Evolutionary conservation across 53 echinoderm and acorn worm species (phyloP).

Genomic region (Temnopleurus reevesii): DNA sequence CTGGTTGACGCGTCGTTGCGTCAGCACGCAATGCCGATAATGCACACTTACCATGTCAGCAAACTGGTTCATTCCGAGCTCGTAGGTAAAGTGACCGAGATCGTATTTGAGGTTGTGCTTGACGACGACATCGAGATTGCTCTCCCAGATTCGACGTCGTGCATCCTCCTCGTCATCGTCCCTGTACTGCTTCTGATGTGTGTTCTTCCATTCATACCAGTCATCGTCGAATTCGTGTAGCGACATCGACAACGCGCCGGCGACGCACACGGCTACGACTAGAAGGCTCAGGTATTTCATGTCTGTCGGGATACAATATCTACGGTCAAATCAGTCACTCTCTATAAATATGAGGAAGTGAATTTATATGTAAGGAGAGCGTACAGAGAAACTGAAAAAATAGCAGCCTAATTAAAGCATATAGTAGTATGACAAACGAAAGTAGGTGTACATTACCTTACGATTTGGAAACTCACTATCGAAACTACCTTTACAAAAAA

Average conservation of each 20-base stretch:
- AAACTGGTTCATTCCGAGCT: conserved; percentile 63
- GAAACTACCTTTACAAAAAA: too few species aligned
- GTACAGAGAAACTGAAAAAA: too few species aligned
- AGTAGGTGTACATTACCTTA: too few species aligned
- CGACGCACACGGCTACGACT: conserved; percentile 23
- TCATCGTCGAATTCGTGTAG: conserved; percentile 31
- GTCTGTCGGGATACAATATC: too few species aligned
- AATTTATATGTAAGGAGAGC: too few species aligned
- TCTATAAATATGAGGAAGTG: too few species aligned
- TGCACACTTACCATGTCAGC: conserved; percentile 67
- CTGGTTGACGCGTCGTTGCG: too few species aligned
- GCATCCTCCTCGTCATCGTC: conserved; percentile 42
- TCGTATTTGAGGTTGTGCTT: conserved; percentile 63
- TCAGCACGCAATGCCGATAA: too few species aligned
- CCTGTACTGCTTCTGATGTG: conserved; percentile 39
- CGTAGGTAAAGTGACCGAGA: conserved; percentile 43
- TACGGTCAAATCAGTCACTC: too few species aligned
- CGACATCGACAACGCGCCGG: not conserved
- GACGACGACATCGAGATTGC: conserved; percentile 48
- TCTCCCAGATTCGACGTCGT: conserved; percentile 58
- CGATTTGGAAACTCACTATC: too few species aligned
- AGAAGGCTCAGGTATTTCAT: not conserved
- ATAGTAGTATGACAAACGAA: too few species aligned
- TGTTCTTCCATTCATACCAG: conserved; percentile 57
- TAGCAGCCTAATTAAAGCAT: too few species aligned